These are phyloP conservation scores for Hemichromis elongatus DNA, from an alignment of 2,113 vertebrate species.

Conservation along the genomic window DNA sequence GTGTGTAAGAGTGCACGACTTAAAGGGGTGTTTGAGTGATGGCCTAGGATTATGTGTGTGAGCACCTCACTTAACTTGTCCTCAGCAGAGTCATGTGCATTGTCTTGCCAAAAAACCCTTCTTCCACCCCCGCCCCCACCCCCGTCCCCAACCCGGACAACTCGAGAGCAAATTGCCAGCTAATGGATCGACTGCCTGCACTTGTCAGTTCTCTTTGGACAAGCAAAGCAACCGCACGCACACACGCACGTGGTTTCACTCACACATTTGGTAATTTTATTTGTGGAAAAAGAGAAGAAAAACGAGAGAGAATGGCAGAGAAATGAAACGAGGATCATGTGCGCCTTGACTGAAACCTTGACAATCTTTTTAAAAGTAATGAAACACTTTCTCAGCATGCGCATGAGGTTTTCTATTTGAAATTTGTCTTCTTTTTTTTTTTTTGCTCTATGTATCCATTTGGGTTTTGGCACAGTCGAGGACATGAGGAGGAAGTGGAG, in stretches of 20 bases:
- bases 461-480: constrained; percentile 42
- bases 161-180: constrained; percentile 82
- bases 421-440: constrained; percentile 33
- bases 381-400: constrained; percentile 71
- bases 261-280: constrained; percentile 66
- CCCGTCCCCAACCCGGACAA: constrained; percentile 33
- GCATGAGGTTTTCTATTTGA: constrained; percentile 48
- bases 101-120: constrained; percentile 64
- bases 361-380: constrained; percentile 71
- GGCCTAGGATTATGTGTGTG: constrained; percentile 31
- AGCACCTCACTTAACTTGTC: constrained; percentile 45
- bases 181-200: constrained; percentile 76
- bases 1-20: background rate
- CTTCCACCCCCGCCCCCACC: constrained; percentile 49
- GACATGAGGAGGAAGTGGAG: constrained; percentile 52
- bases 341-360: constrained; percentile 62
- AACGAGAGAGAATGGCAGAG: constrained; percentile 35
- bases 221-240: constrained; percentile 30
- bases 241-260: constrained; percentile 68
- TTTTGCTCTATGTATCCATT: constrained; percentile 21
- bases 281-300: constrained; percentile 41
- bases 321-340: constrained; percentile 64
- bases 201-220: constrained; percentile 64
- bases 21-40: constrained; percentile 26
- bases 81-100: constrained; percentile 81